Percentiles rank a stretch among this genome's conserved stretches.
Conservation (phyloP, 2,113 vertebrate genomes). For the Melanerpes aurifrons region DNA sequence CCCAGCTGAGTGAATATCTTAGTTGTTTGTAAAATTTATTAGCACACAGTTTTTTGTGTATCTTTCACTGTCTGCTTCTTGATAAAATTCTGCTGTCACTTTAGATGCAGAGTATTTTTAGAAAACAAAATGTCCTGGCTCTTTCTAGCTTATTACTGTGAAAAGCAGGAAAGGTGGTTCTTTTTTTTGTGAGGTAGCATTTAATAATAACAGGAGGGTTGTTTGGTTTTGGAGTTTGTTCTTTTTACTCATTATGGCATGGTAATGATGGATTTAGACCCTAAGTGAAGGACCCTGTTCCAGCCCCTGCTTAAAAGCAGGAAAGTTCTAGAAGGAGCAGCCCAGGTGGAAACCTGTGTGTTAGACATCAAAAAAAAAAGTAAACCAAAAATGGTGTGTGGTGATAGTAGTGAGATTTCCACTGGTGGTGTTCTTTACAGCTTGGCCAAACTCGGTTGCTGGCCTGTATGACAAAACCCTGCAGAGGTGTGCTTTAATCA, state of each 20-base stretch:
- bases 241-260: background rate
- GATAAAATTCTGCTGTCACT: background rate
- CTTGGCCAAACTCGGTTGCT: background rate
- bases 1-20: background rate
- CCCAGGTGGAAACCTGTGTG: background rate
- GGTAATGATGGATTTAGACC: background rate
- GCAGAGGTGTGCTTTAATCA: background rate
- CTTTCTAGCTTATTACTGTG: background rate
- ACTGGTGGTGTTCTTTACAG: background rate
- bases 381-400: background rate
- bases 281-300: background rate
- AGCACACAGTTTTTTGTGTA: background rate
- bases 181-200: background rate
- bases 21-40: background rate
- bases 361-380: background rate
- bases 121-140: background rate
- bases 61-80: background rate
- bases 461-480: background rate
- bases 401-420: background rate
- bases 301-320: background rate
- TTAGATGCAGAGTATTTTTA: background rate
- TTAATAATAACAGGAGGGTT: background rate
- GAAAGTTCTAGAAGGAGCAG: background rate
- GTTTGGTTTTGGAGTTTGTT: background rate
- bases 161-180: background rate